Conservation (phyloP, 1,140 invertebrate species). For the Cyphomyrmex costatus region DNA sequence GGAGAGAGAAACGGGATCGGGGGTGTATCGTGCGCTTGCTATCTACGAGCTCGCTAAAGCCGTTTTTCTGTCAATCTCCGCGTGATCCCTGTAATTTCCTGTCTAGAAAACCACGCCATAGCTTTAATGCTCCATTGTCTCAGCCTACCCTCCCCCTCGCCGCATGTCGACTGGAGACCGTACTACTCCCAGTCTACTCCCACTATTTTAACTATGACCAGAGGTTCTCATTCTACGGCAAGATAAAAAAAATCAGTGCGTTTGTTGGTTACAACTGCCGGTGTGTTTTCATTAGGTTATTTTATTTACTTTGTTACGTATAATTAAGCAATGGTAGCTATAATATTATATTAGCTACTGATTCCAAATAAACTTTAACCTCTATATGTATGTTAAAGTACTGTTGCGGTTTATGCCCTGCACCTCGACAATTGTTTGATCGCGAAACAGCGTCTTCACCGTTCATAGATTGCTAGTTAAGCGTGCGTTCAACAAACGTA, state of each 20-base stretch:
- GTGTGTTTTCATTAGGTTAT: neutral
- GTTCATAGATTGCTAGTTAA: neutral
- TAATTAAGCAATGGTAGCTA: neutral
- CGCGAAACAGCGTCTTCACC: neutral
- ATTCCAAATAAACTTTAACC: neutral
- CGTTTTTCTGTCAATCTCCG: conserved; percentile 87
- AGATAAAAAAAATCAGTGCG: neutral
- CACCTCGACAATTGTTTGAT: neutral
- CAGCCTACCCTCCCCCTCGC: conserved; percentile 70
- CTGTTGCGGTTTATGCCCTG: neutral
- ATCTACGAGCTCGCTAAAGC: conserved; percentile 76
- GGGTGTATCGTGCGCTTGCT: conserved; percentile 70
- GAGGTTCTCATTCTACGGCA: conserved; percentile 78
- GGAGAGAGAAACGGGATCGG: conserved; percentile 39
- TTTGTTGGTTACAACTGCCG: neutral
- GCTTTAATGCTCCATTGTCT: conserved; percentile 87
- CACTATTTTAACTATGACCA: conserved; percentile 83
- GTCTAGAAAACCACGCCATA: conserved; percentile 85
- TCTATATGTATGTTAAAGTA: neutral
- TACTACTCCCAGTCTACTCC: conserved; percentile 79
- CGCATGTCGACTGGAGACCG: conserved; percentile 61
- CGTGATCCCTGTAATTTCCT: conserved; percentile 87
- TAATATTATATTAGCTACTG: neutral
- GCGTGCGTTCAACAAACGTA: neutral
- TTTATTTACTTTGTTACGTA: neutral